These are phyloP conservation scores for Epirrhoe tristata DNA, from an alignment of 2,888 invertebrate genomes.

Conservation along the genomic window DNA sequence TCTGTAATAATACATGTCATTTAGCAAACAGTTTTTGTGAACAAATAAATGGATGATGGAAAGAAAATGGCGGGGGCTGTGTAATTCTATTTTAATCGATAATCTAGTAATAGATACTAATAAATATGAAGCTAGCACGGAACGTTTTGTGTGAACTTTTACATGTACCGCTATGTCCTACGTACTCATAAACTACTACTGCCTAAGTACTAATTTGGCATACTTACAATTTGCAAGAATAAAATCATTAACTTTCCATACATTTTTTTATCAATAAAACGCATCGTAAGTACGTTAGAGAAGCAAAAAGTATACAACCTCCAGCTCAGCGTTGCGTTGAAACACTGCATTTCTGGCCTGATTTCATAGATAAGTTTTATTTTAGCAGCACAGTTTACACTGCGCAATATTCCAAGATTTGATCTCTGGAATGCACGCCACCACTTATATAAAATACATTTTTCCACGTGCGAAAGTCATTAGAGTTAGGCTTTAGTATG, in stretches of 20 bases:
- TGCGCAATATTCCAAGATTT: conserved; percentile 30
- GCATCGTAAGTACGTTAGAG: conserved; percentile 33
- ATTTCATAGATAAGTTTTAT: conserved; percentile 9
- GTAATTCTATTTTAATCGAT: no score
- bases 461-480: conserved; percentile 42
- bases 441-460: conserved; percentile 27
- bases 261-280: not conserved
- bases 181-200: no score
- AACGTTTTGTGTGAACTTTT: no score
- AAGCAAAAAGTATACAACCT: conserved; percentile 28
- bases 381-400: conserved; percentile 7
- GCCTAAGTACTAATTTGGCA: no score
- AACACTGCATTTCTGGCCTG: conserved; percentile 13
- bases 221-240: no score
- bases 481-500: conserved; percentile 19
- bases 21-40: not conserved
- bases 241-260: no score
- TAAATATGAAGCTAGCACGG: no score
- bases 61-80: no score
- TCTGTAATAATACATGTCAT: not conserved
- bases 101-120: no score
- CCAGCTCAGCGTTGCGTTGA: conserved; percentile 4
- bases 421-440: conserved; percentile 35
- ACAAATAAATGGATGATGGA: no score
- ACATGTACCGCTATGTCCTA: no score